Evolutionary conservation across 2,113 vertebrate genomes (phyloP).

Genomic region (Triplophysa tibetana): DNA sequence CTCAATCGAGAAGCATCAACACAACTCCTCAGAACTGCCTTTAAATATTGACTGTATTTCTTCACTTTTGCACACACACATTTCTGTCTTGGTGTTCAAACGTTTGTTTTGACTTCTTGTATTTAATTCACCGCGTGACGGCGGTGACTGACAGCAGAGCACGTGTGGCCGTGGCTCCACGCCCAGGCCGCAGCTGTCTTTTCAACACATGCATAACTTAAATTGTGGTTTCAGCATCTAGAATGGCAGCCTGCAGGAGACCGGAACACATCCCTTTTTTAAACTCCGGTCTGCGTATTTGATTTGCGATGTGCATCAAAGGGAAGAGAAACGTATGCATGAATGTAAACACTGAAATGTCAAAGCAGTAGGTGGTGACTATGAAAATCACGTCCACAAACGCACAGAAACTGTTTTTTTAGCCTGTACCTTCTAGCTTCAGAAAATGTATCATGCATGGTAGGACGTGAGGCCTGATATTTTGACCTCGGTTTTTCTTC

Average conservation of each 20-base stretch:
- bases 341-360: conserved; percentile 34
- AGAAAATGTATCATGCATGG: conserved; percentile 21
- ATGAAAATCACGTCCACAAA: conserved; percentile 9
- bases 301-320: conserved; percentile 24
- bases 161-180: conserved; percentile 14
- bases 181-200: conserved; percentile 27
- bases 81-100: conserved; percentile 4
- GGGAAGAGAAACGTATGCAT: conserved; percentile 12
- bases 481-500: conserved; percentile 60
- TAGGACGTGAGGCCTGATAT: conserved; percentile 58
- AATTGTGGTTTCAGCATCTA: conserved; percentile 37
- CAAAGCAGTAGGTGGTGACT: conserved; percentile 16
- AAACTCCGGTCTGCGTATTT: conserved; percentile 13
- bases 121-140: conserved; percentile 5
- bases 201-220: conserved; percentile 37
- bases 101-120: conserved; percentile 25
- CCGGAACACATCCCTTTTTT: conserved; percentile 16
- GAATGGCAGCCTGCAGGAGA: conserved; percentile 8
- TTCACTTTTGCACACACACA: neutral
- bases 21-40: too few species aligned
- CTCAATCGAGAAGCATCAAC: too few species aligned
- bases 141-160: conserved; percentile 22
- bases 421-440: neutral
- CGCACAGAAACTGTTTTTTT: neutral
- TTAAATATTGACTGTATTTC: neutral